Evolutionary conservation across 2,113 vertebrate species (phyloP).

Genomic region (Daubentonia madagascariensis): DNA sequence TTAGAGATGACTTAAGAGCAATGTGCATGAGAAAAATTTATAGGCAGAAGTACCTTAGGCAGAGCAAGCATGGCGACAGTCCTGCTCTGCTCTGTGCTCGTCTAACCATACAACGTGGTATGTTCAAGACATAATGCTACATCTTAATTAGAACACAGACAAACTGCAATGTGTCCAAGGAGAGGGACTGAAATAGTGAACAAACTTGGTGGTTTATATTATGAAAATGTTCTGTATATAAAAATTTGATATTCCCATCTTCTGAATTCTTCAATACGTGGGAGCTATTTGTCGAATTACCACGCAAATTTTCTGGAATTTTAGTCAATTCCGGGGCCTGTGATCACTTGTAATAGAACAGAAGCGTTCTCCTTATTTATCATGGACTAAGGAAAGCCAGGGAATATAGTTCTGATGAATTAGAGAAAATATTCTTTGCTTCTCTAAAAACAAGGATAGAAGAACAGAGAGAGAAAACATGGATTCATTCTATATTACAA

Average conservation of each 20-base stretch:
- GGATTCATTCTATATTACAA: not conserved
- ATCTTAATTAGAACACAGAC: conserved; percentile 4
- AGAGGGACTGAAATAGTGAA: not conserved
- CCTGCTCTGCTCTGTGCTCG: not conserved
- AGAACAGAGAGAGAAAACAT: not conserved
- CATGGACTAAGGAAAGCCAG: not conserved
- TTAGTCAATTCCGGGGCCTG: not conserved
- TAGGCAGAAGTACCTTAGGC: not conserved
- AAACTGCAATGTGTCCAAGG: not conserved
- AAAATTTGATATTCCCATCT: not conserved
- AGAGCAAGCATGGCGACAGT: not conserved
- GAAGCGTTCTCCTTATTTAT: not conserved
- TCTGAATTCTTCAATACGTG: not conserved
- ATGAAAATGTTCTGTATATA: not conserved
- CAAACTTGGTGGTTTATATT: not conserved
- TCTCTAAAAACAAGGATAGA: not conserved
- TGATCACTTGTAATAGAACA: not conserved
- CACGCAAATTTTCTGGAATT: not conserved
- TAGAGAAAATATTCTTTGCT: not conserved
- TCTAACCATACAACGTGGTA: not conserved
- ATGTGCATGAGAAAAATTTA: not conserved
- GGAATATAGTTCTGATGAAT: not conserved
- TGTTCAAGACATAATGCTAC: not conserved
- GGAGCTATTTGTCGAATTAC: not conserved
- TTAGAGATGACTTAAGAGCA: conserved; percentile 1